Evolutionary conservation across 2,888 invertebrate genomes (phyloP), one percentile per base, ranked within the genome.

Genomic region (Hirtodrosophila duncani): DNA sequence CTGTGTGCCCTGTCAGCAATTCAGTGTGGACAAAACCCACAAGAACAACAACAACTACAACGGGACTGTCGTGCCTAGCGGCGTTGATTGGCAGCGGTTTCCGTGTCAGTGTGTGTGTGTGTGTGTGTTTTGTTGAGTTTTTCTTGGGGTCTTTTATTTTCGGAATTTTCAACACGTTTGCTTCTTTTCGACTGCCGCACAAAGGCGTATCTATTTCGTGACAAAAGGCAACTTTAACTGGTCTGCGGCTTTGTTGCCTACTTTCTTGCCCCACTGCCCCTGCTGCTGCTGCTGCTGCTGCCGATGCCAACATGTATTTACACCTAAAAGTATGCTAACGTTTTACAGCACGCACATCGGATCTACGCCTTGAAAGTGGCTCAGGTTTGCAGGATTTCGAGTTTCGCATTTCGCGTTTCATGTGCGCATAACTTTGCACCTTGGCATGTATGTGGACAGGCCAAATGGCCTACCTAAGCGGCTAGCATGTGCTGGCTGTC

Each of bases 311-410:
- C 61, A 58, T 79, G 75, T 72, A 70, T 81, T 80, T 74, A 63
- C 79, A 82, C 74, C 79, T 69, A 33, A 77, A 83, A 78, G 63
- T 80, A 71, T 79, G 80, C 72, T 83, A 82, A 83, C 77, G 78
- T 82, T 71, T 78, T 82, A 68, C 52, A 63, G 67, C 83, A 83
- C 83, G 83, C 83, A 83, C 80, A 67, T 78, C 58, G 13, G 36
- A 37, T 20, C n/a, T n/a, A n/a, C n/a, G n/a, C n/a, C n/a, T n/a
- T n/a, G n/a, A n/a, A n/a, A n/a, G n/a, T n/a, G n/a, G 20, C 20
- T 20, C 20, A n/a, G n/a, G n/a, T n/a, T n/a, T n/a, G n/a, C 9
- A 9, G 17, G 8, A 8, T n/a, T 30, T 38, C 9, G 52, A 26
- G 42, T 36, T 26, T 53, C 45, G 30, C 38, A 24, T 57, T 41